Conservation (phyloP, 2,113 vertebrate species). For the Penelope pileata region DNA sequence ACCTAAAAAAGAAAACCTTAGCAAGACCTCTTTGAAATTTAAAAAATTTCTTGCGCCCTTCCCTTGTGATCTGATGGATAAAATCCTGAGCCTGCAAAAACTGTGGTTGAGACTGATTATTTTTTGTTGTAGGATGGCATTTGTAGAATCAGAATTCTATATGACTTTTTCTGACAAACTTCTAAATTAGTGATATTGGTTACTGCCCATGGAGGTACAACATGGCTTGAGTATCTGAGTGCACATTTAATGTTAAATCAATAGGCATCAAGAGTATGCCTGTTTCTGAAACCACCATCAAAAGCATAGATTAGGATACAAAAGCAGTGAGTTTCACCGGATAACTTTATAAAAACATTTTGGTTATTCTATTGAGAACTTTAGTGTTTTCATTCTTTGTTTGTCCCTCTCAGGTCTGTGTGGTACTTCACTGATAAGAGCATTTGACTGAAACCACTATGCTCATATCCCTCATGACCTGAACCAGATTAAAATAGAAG, state of each 20-base stretch:
- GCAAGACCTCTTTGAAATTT: background rate
- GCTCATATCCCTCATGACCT: background rate
- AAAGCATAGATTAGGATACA: background rate
- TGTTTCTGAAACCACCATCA: background rate
- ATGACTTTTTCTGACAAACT: background rate
- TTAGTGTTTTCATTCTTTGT: background rate
- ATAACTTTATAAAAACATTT: background rate
- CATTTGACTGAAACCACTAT: background rate
- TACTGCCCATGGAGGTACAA: background rate
- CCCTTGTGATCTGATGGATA: background rate
- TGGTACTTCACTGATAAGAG: background rate
- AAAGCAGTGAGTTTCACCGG: background rate
- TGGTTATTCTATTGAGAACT: background rate
- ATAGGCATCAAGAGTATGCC: background rate
- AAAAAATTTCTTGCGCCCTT: background rate
- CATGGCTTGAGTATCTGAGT: background rate
- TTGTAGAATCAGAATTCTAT: background rate
- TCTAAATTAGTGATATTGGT: background rate
- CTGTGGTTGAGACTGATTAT: background rate
- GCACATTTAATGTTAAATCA: background rate
- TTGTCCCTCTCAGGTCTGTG: background rate
- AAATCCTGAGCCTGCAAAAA: background rate
- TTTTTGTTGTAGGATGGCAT: background rate
- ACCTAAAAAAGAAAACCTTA: background rate
- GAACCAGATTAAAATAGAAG: slow-evolving; percentile 12